Percentiles rank a stretch among this genome's conserved stretches.
Evolutionary conservation across 2,888 invertebrate species (phyloP).

Genomic region (Polylopha cassiicola): DNA sequence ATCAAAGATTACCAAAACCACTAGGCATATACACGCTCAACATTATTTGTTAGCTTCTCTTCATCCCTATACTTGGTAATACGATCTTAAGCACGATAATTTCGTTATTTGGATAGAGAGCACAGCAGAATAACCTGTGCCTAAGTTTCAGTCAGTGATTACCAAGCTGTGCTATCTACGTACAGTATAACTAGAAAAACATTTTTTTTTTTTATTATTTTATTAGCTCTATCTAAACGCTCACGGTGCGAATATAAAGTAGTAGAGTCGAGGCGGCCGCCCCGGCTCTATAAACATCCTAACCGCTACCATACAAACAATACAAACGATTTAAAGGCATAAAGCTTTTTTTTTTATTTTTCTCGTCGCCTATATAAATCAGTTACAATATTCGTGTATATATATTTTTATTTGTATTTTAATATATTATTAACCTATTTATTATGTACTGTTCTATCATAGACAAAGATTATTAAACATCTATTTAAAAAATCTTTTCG

Average conservation of each 20-base stretch:
- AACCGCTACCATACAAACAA: slow-evolving; percentile 69
- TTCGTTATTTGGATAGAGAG: slow-evolving; percentile 40
- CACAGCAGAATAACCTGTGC: slow-evolving; percentile 30
- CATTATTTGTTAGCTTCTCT: slow-evolving; percentile 36
- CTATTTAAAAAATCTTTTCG: slow-evolving; percentile 43
- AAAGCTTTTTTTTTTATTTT: slow-evolving; percentile 68
- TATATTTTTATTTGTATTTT: slow-evolving; percentile 76
- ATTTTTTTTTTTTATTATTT: slow-evolving; percentile 47
- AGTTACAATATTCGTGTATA: slow-evolving; percentile 73
- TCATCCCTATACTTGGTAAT: slow-evolving; percentile 53
- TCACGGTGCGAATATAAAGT: slow-evolving; percentile 66
- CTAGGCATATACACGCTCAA: slow-evolving; percentile 49
- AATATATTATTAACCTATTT: slow-evolving; percentile 67
- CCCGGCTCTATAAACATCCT: slow-evolving; percentile 55
- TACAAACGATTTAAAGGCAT: slow-evolving; percentile 74
- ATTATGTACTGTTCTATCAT: slow-evolving; percentile 72
- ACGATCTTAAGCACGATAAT: slow-evolving; percentile 61
- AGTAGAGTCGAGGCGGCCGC: slow-evolving; percentile 46
- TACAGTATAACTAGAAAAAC: slow-evolving; percentile 42
- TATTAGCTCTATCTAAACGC: slow-evolving; percentile 66
- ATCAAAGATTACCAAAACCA: slow-evolving; percentile 51
- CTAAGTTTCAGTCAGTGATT: slow-evolving; percentile 18
- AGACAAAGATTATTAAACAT: slow-evolving; percentile 74
- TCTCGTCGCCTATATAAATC: slow-evolving; percentile 64
- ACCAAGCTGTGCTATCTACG: slow-evolving; percentile 40